Conservation (phyloP, 1,140 invertebrate genomes). For the Drosophila nannoptera region DNA sequence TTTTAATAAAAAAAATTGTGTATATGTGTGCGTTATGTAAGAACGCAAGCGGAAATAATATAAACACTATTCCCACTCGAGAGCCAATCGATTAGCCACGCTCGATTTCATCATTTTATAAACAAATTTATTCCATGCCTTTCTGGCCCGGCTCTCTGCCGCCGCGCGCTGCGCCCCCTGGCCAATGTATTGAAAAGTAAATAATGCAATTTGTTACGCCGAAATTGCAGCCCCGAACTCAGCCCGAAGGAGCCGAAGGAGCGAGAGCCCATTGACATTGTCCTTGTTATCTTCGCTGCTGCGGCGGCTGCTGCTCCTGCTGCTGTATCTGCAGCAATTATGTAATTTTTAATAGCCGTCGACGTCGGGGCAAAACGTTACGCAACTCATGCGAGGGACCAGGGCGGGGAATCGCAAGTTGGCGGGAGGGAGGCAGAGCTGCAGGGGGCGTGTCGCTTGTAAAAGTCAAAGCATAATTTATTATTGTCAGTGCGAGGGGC, state of each 20-base stretch:
- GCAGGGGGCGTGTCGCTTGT: constrained; percentile 28
- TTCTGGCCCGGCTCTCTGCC: constrained; percentile 13
- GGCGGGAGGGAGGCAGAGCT: not conserved
- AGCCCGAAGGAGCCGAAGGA: constrained; percentile 16
- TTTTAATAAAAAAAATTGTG: too few species aligned
- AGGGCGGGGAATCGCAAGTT: not conserved
- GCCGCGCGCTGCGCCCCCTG: constrained; percentile 22
- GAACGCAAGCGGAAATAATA: constrained; percentile 33
- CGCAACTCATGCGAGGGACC: constrained; percentile 44
- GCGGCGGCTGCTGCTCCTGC: constrained; percentile 52
- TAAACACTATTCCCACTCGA: constrained; percentile 30
- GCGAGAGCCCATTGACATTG: not conserved
- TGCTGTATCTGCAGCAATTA: constrained; percentile 69
- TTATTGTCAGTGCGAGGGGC: constrained; percentile 58
- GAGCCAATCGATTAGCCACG: constrained; percentile 59
- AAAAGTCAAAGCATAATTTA: constrained; percentile 69
- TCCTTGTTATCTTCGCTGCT: constrained; percentile 41
- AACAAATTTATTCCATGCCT: constrained; percentile 59
- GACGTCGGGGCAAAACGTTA: constrained; percentile 39
- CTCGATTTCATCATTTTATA: constrained; percentile 73
- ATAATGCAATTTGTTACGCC: constrained; percentile 70
- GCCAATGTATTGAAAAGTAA: constrained; percentile 64
- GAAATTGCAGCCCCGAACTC: constrained; percentile 21
- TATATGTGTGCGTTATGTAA: not conserved
- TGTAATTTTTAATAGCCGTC: constrained; percentile 72